Conservation (phyloP, 2,113 vertebrate genomes). For the Chloroceryle aenea region DNA sequence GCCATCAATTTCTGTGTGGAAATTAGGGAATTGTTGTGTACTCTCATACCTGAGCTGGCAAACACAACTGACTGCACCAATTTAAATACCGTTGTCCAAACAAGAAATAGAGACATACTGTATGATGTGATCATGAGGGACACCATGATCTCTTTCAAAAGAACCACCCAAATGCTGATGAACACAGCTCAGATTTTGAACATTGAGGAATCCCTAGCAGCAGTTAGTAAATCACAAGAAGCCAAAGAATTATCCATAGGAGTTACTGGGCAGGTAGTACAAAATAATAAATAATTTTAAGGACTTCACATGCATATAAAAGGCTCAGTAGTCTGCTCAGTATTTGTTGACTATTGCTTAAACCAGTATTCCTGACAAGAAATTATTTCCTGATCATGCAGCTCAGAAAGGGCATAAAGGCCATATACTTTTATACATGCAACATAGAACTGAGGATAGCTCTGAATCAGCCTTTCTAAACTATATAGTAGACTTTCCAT, state of each 20-base stretch:
- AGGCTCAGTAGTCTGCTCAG: not conserved
- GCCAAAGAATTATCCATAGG: not conserved
- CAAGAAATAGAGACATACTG: not conserved
- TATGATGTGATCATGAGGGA: not conserved
- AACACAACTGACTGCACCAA: not conserved
- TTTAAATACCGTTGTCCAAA: not conserved
- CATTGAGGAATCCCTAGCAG: not conserved
- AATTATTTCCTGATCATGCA: not conserved
- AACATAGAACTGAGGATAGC: not conserved
- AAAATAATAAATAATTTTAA: not conserved
- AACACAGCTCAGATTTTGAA: not conserved
- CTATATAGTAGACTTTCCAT: not conserved
- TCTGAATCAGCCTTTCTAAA: not conserved
- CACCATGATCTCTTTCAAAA: not conserved
- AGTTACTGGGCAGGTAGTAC: not conserved
- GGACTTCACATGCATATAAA: not conserved
- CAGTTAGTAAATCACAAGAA: not conserved
- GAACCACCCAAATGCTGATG: accelerated
- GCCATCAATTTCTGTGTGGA: not conserved
- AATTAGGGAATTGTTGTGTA: not conserved
- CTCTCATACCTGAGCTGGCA: not conserved
- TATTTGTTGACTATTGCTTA: not conserved
- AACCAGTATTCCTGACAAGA: not conserved
- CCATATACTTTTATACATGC: not conserved
- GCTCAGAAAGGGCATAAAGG: not conserved